These are phyloP conservation scores for Ctenochaetus hawaiiensis DNA, from an alignment of 2,797 vertebrate species.

Conservation along the genomic window DNA sequence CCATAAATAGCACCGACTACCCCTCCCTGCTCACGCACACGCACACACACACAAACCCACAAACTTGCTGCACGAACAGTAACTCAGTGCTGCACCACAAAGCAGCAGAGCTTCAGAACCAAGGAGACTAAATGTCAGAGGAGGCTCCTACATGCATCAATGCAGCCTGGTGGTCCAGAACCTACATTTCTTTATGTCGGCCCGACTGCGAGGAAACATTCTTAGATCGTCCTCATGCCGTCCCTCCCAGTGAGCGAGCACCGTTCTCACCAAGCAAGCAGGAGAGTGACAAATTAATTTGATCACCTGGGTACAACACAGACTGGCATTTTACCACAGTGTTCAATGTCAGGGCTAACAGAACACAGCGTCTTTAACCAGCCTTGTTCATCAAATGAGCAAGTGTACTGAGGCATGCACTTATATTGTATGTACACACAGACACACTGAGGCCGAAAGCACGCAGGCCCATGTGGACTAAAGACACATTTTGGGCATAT, in stretches of 20 bases:
- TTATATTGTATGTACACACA: background rate
- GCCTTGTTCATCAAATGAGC: constrained; percentile 39
- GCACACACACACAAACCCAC: background rate
- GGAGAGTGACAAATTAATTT: constrained; percentile 69
- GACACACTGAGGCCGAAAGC: background rate
- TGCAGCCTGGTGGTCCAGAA: constrained; percentile 76
- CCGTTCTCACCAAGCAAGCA: constrained; percentile 27
- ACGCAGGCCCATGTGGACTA: background rate
- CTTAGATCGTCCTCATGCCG: constrained; percentile 43
- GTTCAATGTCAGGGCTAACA: constrained; percentile 50
- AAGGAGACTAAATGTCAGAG: constrained; percentile 66
- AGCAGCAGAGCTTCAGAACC: constrained; percentile 43
- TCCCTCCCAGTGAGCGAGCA: constrained; percentile 49
- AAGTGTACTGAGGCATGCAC: constrained; percentile 32
- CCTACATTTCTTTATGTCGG: constrained; percentile 63
- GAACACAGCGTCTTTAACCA: constrained; percentile 47
- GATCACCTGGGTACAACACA: constrained; percentile 47
- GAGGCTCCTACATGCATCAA: constrained; percentile 70
- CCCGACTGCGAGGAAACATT: constrained; percentile 41
- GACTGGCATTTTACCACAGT: constrained; percentile 48
- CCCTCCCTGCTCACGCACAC: background rate
- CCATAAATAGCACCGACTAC: constrained; percentile 44
- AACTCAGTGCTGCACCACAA: constrained; percentile 34
- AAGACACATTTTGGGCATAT: background rate
- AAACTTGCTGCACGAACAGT: no score